phyloP scores from a whole-genome alignment of 2,888 invertebrate species.

The Yponomeuta plumbellus region DNA sequence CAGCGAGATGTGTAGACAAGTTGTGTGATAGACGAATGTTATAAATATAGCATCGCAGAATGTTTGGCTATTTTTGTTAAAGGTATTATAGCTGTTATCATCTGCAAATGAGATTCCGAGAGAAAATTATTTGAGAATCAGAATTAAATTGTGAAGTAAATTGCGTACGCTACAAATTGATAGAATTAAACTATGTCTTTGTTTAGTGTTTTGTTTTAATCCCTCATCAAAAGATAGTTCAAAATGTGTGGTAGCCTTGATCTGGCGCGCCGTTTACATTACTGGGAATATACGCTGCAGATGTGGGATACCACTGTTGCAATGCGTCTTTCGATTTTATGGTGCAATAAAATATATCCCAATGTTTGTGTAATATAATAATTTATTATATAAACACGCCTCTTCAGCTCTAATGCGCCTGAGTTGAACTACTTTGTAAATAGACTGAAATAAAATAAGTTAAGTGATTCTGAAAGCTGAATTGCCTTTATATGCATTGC shows the following conservation, averaged over 20 bases:
- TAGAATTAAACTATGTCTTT: neutral
- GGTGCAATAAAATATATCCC: conserved; percentile 61
- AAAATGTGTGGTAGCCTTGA: conserved; percentile 10
- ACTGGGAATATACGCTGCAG: conserved; percentile 16
- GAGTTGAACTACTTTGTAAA: conserved; percentile 23
- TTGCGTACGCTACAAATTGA: neutral
- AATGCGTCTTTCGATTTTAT: conserved; percentile 55
- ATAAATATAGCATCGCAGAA: neutral
- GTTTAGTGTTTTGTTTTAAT: neutral
- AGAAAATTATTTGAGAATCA: neutral
- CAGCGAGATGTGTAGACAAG: conserved; percentile 5
- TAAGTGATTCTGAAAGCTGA: neutral
- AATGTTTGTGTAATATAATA: conserved; percentile 64
- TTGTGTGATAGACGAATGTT: conserved; percentile 4
- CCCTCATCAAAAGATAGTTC: neutral
- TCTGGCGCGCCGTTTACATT: conserved; percentile 9
- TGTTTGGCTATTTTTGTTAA: neutral
- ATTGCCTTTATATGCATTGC: neutral
- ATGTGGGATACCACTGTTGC: conserved; percentile 37
- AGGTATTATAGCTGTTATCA: neutral
- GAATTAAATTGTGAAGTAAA: neutral
- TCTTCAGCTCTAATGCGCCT: conserved; percentile 27
- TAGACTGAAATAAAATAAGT: conserved; percentile 3
- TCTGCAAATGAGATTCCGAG: too few relatives aligned
- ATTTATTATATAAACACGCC: conserved; percentile 64